Evolutionary conservation across 1,140 invertebrate species (phyloP).

Genomic region (Polyergus mexicanus): DNA sequence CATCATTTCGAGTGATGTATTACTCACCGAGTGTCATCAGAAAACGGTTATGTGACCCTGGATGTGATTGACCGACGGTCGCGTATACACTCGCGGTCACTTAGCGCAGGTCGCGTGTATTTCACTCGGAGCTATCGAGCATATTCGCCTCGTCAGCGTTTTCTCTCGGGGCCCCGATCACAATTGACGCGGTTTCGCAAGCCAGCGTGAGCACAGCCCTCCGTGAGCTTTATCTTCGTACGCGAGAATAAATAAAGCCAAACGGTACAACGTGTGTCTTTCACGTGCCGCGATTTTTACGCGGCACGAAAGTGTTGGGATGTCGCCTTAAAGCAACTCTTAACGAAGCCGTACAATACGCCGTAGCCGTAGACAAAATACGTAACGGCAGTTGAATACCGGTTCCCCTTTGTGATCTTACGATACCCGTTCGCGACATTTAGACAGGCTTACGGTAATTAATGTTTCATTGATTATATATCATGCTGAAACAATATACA

Average conservation of each 20-base stretch:
- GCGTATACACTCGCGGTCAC: slow-evolving; percentile 43
- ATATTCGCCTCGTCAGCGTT: slow-evolving; percentile 53
- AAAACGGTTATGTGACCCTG: slow-evolving; percentile 71
- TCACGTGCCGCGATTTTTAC: slow-evolving; percentile 43
- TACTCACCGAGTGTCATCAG: slow-evolving; percentile 62
- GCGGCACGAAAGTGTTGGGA: slow-evolving; percentile 19
- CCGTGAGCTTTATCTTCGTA: slow-evolving; percentile 28
- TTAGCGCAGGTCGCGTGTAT: slow-evolving; percentile 35
- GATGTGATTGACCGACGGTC: slow-evolving; percentile 53
- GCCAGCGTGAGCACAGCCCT: slow-evolving; percentile 18
- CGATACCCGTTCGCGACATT: not conserved
- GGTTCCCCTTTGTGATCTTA: slow-evolving; percentile 29
- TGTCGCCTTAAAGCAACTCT: slow-evolving; percentile 45
- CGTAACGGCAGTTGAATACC: slow-evolving; percentile 53
- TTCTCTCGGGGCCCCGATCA: slow-evolving; percentile 50
- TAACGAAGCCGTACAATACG: slow-evolving; percentile 42
- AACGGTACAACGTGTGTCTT: slow-evolving; percentile 56
- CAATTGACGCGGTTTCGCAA: slow-evolving; percentile 69
- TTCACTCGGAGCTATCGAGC: slow-evolving; percentile 31
- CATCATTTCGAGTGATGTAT: slow-evolving; percentile 64
- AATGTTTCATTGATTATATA: slow-evolving; percentile 36
- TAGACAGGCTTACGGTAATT: not conserved
- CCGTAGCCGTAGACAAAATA: slow-evolving; percentile 39
- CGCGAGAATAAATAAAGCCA: slow-evolving; percentile 54
- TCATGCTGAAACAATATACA: not conserved